Evolutionary conservation across 1,140 invertebrate genomes (phyloP).

Genomic region (Oncopodura yosiiana): DNA sequence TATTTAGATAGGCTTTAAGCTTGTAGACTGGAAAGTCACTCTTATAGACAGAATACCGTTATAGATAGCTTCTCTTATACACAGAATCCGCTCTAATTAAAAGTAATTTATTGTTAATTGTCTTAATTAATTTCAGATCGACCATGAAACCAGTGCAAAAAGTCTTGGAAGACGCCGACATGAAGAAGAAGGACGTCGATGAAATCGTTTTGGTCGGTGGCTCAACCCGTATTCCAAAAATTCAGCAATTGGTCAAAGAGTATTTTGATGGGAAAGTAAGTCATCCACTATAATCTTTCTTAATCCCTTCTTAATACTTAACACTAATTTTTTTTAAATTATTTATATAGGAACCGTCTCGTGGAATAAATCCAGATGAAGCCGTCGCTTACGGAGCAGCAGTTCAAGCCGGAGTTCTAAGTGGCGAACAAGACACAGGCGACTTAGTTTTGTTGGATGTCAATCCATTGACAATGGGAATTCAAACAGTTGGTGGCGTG

Average conservation of each 20-base stretch:
- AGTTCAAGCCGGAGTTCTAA: slow-evolving; percentile 67
- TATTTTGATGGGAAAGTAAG: slow-evolving; percentile 94
- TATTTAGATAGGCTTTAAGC: too few species aligned
- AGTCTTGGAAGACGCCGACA: slow-evolving; percentile 91
- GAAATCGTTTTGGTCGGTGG: slow-evolving; percentile 47
- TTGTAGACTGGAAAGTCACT: too few species aligned
- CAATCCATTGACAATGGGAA: slow-evolving; percentile 95
- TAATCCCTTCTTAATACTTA: slow-evolving; percentile 99
- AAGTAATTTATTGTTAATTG: too few species aligned
- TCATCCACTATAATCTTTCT: slow-evolving; percentile 94
- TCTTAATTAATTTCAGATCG: too few species aligned
- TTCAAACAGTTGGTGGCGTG: slow-evolving; percentile 97
- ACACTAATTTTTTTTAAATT: slow-evolving; percentile 99
- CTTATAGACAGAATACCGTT: too few species aligned
- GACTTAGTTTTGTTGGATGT: slow-evolving; percentile 88
- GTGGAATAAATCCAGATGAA: slow-evolving; percentile 97
- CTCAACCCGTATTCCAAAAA: slow-evolving; percentile 7
- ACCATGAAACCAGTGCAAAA: slow-evolving; percentile 98
- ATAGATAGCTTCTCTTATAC: too few species aligned
- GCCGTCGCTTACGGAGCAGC: slow-evolving; percentile 97
- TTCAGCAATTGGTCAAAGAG: slow-evolving; percentile 96
- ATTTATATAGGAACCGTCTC: slow-evolving; percentile 89
- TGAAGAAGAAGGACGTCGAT: slow-evolving; percentile 96
- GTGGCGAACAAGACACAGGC: slow-evolving; percentile 82
- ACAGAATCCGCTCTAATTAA: too few species aligned